Percentiles rank a stretch among this genome's conserved stretches.
Evolutionary conservation across 2,113 vertebrate species (phyloP).

Genomic region (Nyctibius bracteatus): DNA sequence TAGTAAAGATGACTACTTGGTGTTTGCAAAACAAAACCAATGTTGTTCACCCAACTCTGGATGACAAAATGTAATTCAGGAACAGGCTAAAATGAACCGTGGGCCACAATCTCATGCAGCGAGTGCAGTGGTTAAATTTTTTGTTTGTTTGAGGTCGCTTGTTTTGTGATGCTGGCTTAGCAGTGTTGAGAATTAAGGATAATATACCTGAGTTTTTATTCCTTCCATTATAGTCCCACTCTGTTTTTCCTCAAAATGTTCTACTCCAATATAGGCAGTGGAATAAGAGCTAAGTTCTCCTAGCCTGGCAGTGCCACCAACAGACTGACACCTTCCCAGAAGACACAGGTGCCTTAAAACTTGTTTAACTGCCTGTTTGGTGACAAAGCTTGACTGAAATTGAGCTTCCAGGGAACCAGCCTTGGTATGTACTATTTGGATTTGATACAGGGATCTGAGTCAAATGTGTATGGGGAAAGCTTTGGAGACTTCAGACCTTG

Average conservation of each 20-base stretch:
- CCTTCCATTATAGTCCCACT: neutral
- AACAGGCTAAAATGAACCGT: neutral
- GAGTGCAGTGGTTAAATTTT: neutral
- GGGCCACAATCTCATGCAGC: neutral
- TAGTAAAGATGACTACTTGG: neutral
- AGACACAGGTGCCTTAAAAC: neutral
- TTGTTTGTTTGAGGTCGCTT: neutral
- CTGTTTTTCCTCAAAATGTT: neutral
- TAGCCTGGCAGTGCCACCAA: neutral
- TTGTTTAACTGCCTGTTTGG: neutral
- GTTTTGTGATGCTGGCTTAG: neutral
- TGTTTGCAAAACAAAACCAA: neutral
- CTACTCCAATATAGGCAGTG: neutral
- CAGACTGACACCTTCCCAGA: neutral
- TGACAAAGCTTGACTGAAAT: neutral
- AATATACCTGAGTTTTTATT: neutral
- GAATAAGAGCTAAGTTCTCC: neutral
- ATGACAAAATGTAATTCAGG: neutral
- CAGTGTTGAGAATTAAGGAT: neutral
- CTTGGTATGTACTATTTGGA: neutral
- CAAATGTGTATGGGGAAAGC: neutral
- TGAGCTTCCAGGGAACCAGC: neutral
- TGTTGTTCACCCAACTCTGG: neutral
- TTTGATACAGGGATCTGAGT: accelerated
- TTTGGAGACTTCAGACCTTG: neutral